A percentile compares a stretch with the other conserved stretches of the same genome.
phyloP scores from a whole-genome alignment of 2,113 vertebrate genomes.

The Galeopterus variegatus region DNA sequence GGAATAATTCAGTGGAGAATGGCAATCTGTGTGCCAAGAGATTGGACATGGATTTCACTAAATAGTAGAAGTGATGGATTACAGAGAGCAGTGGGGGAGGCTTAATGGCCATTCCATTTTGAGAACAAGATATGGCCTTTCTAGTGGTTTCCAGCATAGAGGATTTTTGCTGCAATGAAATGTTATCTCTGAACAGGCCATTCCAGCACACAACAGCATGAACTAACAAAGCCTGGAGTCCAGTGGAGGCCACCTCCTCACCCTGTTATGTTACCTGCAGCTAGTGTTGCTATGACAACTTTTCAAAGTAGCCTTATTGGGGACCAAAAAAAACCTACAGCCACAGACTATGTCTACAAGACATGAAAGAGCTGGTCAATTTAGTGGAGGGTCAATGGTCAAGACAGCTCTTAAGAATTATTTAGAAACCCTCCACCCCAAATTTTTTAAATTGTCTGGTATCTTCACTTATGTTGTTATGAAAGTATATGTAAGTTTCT shows the following conservation, averaged over 20 bases:
- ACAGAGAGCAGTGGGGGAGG: background rate
- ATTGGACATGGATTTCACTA: background rate
- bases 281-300: conserved; percentile 81
- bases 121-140: conserved; percentile 34
- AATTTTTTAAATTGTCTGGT: background rate
- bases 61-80: background rate
- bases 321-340: conserved; percentile 39
- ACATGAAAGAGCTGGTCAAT: conserved; percentile 62
- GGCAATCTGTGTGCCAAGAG: background rate
- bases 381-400: conserved; percentile 34
- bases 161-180: conserved; percentile 42
- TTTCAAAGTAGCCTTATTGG: conserved; percentile 67
- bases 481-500: conserved; percentile 15
- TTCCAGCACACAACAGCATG: background rate
- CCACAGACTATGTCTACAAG: conserved; percentile 30
- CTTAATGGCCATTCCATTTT: background rate
- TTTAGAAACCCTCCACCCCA: background rate
- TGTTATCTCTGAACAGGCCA: conserved; percentile 54
- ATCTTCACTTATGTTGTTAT: background rate
- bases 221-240: conserved; percentile 69
- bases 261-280: conserved; percentile 39
- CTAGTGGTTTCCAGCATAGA: conserved; percentile 34
- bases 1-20: background rate
- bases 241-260: conserved; percentile 50
- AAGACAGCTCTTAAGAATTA: background rate